A percentile compares a stretch with the other conserved stretches of the same genome.
These are phyloP conservation scores for Caracal caracal DNA, from an alignment of 2,113 vertebrate genomes.

Conservation along the genomic window DNA sequence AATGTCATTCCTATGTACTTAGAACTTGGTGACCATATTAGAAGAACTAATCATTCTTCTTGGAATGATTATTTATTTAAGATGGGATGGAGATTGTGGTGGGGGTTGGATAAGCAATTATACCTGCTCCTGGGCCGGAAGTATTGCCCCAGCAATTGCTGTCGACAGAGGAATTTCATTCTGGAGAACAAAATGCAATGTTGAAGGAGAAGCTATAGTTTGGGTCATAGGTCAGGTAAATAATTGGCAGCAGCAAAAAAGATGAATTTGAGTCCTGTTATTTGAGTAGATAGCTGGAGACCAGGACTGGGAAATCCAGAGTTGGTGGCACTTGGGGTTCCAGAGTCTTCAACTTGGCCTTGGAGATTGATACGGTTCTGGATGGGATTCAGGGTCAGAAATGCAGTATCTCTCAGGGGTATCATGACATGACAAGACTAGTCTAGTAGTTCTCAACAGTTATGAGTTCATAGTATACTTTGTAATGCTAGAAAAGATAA, in stretches of 20 bases:
- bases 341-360: neutral
- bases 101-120: neutral
- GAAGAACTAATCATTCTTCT: neutral
- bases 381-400: neutral
- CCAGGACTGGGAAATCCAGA: neutral
- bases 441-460: neutral
- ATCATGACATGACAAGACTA: neutral
- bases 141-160: neutral
- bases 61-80: neutral
- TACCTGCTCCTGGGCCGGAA: neutral
- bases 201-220: neutral
- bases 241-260: neutral
- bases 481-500: neutral
- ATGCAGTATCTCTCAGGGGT: neutral
- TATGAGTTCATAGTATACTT: neutral
- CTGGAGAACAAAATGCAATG: neutral
- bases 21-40: no score
- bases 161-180: neutral
- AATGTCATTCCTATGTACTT: neutral
- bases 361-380: neutral
- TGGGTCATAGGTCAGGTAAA: neutral
- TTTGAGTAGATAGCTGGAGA: neutral
- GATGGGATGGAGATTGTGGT: neutral
- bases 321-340: neutral
- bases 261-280: neutral